Conservation (phyloP, 2,797 vertebrate species). For the Parauchenoglanis ngamensis region DNA sequence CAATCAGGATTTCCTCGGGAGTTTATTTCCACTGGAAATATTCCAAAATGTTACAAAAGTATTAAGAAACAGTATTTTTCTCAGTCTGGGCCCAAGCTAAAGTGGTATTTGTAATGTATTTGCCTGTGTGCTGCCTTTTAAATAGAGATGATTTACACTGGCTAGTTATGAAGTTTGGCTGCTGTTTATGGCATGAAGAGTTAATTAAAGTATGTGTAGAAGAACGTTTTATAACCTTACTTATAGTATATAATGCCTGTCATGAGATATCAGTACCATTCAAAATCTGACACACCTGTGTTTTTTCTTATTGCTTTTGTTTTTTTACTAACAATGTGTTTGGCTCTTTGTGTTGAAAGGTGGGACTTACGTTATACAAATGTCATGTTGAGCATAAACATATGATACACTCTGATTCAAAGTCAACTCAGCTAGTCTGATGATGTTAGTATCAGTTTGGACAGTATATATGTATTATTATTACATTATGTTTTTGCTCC, state of each 20-base stretch:
- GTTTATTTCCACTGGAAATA: not conserved
- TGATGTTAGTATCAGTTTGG: not conserved
- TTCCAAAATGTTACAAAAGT: not conserved
- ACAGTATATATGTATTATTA: too few species aligned
- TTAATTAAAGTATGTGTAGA: not conserved
- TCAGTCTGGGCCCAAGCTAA: not conserved
- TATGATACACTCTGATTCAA: not conserved
- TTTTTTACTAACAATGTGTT: not conserved
- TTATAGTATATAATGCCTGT: not conserved
- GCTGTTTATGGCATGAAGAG: not conserved
- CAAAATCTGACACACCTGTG: not conserved
- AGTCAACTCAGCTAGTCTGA: not conserved
- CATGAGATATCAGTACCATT: not conserved
- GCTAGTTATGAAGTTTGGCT: not conserved
- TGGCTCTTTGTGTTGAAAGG: not conserved
- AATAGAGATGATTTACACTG: not conserved
- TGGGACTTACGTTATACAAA: not conserved
- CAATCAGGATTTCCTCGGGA: not conserved
- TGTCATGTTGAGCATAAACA: not conserved
- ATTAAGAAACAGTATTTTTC: too few species aligned
- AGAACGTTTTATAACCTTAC: not conserved
- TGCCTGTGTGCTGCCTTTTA: not conserved
- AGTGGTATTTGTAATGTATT: slow-evolving; percentile 2
- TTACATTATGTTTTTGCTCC: not conserved
- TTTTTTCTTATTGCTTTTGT: not conserved